phyloP scores from a whole-genome alignment of 1,140 invertebrate species.

The Acyrthosiphon pisum region DNA sequence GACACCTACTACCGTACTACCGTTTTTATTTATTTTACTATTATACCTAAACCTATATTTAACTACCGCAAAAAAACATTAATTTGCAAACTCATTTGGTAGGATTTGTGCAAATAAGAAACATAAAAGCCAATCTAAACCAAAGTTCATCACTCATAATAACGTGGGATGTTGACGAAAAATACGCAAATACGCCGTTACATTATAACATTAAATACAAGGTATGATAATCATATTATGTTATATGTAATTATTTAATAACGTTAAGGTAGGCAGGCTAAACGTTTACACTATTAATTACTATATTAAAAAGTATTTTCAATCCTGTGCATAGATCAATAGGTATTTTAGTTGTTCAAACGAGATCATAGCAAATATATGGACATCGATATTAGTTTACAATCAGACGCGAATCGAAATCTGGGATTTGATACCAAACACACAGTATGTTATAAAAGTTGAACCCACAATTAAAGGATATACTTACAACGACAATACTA shows the following conservation, averaged over 20 bases:
- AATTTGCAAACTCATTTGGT: neutral
- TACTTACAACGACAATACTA: neutral
- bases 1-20: too few relatives aligned
- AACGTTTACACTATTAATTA: too few relatives aligned
- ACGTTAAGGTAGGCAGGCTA: too few relatives aligned
- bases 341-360: neutral
- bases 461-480: neutral
- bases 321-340: neutral
- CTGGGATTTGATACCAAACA: neutral
- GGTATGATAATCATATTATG: neutral
- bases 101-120: neutral
- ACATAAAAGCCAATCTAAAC: neutral
- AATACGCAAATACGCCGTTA: neutral
- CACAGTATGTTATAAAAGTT: neutral
- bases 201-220: conserved; percentile 4
- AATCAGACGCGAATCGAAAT: neutral
- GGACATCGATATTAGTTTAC: neutral
- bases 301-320: neutral
- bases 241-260: too few relatives aligned
- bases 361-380: neutral
- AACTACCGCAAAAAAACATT: too few relatives aligned
- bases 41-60: too few relatives aligned
- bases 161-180: conserved; percentile 4
- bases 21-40: too few relatives aligned
- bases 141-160: neutral